These are phyloP conservation scores for Delichon dasypus DNA, from an alignment of 2,797 vertebrate genomes.

Conservation along the genomic window DNA sequence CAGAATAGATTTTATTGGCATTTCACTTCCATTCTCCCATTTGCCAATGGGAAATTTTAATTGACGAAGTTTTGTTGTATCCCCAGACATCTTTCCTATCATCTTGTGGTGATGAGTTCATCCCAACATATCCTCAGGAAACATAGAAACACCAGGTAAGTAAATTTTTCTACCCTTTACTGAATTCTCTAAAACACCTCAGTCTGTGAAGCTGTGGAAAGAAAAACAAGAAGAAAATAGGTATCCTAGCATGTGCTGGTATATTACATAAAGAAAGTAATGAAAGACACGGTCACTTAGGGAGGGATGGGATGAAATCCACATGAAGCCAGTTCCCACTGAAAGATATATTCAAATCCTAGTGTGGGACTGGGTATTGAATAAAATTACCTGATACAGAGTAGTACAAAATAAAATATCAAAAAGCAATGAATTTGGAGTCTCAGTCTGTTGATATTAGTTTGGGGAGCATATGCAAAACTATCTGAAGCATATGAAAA, in stretches of 20 bases:
- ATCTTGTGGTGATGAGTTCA: not conserved
- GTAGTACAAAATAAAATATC: not conserved
- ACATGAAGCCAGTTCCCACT: not conserved
- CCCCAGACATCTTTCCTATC: not conserved
- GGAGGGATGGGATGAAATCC: not conserved
- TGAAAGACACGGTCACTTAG: not conserved
- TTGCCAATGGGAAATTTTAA: not conserved
- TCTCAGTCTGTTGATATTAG: not conserved
- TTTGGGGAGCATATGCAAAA: not conserved
- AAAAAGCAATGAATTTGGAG: not conserved
- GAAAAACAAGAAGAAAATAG: not conserved
- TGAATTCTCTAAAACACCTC: not conserved
- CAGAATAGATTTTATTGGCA: not conserved
- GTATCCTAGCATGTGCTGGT: not conserved
- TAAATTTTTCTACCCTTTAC: not conserved
- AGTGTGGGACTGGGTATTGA: rapidly evolving
- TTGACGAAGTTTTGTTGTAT: not conserved
- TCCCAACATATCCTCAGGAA: not conserved
- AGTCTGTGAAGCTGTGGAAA: not conserved
- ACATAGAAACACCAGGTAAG: not conserved
- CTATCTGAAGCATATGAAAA: not conserved
- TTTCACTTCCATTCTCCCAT: not conserved
- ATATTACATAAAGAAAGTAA: not conserved
- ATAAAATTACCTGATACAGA: not conserved
- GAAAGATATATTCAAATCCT: not conserved